Evolutionary conservation across 2,113 vertebrate species (phyloP).

Genomic region (Crotalus viridis): DNA sequence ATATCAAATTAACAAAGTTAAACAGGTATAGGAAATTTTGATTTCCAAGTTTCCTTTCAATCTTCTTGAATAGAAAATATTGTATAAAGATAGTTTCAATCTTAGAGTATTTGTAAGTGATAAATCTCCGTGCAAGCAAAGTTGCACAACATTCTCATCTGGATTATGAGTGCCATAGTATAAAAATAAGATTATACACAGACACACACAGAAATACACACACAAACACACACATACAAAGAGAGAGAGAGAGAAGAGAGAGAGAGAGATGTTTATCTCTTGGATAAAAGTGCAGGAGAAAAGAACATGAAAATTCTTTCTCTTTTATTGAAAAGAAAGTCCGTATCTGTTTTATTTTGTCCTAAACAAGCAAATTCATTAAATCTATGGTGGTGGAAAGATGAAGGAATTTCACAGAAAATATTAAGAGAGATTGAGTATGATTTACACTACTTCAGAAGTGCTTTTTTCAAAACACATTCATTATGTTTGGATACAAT

Average conservation of each 20-base stretch:
- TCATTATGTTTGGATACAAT: constrained; percentile 27
- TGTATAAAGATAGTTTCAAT: neutral
- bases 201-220: neutral
- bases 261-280: neutral
- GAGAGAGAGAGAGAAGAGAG: neutral
- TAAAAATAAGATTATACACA: neutral
- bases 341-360: constrained; percentile 31
- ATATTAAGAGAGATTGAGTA: constrained; percentile 43
- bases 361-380: constrained; percentile 26
- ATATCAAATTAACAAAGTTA: neutral
- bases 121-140: neutral
- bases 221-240: neutral
- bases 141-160: neutral
- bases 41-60: neutral
- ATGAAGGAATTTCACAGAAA: constrained; percentile 44
- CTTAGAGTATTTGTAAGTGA: constrained; percentile 2
- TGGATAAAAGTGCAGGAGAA: neutral
- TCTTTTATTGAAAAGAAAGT: constrained; percentile 9
- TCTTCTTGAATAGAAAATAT: neutral
- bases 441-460: constrained; percentile 46
- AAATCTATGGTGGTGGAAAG: constrained; percentile 6
- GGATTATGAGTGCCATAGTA: neutral
- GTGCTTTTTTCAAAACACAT: constrained; percentile 41
- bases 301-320: neutral
- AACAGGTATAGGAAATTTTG: neutral